Evolutionary conservation across 2,888 invertebrate genomes (phyloP), one percentile per base, ranked within the genome.

Genomic region (Thymelicus acteon): DNA sequence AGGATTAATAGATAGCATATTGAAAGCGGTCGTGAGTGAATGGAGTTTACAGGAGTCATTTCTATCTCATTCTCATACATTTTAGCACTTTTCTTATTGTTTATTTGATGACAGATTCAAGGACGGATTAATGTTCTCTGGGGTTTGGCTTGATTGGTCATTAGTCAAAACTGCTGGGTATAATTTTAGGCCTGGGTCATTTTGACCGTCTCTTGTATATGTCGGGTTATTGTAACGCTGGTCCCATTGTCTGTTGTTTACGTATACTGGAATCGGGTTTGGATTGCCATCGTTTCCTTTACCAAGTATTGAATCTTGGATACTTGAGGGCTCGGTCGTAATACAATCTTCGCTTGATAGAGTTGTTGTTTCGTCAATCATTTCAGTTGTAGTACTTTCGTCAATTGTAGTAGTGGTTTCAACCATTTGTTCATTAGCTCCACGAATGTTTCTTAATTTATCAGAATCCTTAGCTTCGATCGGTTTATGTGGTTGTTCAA

Each of bases 371-470:
- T 69, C 68, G 19, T 47, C 47, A 8, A 57, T 62, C 3, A 67
- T 13, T 44, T 67, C 37, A 19, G 31, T 39, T 15, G 69, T 70
- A 39, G 69, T 63, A 12, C 39, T 70, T 49, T 64, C 52, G 49
- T 19, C 58, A 24, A 52, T 39, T 39, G 57, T 57, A n/a, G 61
- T 54, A 49, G 49, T 31, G 54, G 7, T 52, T 40, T 62, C 63
- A 19, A n/a, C 6, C 7, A 13, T 52, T 60, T 67, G 24, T 49
- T 67, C 72, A 57, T 69, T 70, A 6, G 72, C 60, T 37, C 72
- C 72, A 5, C 75, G 73, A n/a, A 62, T 57, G 31, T 75, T 75
- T 67, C 74, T 68, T 13, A 61, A 39, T 48, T 72, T 74, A 12
- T 76, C 77, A 37, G 69, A 71, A 7, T 68, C 60, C 52, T 63